These are phyloP conservation scores for Timandra comae DNA, from an alignment of 2,888 invertebrate species.

Conservation along the genomic window DNA sequence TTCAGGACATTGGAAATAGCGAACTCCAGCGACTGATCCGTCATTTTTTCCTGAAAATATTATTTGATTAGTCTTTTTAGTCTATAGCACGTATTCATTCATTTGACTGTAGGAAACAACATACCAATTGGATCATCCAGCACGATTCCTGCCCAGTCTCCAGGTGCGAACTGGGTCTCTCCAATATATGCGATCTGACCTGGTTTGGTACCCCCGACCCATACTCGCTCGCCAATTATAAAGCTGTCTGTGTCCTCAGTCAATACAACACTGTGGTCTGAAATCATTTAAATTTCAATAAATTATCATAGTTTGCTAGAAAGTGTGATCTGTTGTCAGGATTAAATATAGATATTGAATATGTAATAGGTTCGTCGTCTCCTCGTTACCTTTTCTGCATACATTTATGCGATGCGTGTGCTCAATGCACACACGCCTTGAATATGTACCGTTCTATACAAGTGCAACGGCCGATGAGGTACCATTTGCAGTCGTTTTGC, in stretches of 20 bases:
- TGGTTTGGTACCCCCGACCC: conserved; percentile 94
- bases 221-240: conserved; percentile 95
- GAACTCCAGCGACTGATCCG: conserved; percentile 93
- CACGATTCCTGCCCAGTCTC: conserved; percentile 98
- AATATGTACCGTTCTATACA: conserved; percentile 56
- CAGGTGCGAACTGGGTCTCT: conserved; percentile 97
- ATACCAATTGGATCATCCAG: conserved; percentile 95
- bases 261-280: conserved; percentile 90
- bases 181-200: conserved; percentile 96
- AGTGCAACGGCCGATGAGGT: conserved; percentile 56
- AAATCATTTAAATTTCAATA: conserved; percentile 28
- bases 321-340: conserved; percentile 28
- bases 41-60: conserved; percentile 91
- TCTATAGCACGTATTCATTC: conserved; percentile 3
- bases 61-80: neutral
- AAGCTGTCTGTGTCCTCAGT: conserved; percentile 96
- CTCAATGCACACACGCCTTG: conserved; percentile 50
- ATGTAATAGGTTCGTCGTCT: conserved; percentile 38
- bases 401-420: conserved; percentile 43
- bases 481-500: conserved; percentile 54
- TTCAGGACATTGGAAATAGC: conserved; percentile 95
- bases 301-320: conserved; percentile 16
- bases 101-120: conserved; percentile 18
- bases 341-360: conserved; percentile 45
- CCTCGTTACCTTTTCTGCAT: conserved; percentile 42